These are phyloP conservation scores for Drosophila tristis DNA, from an alignment of 1,140 invertebrate genomes.

Conservation along the genomic window DNA sequence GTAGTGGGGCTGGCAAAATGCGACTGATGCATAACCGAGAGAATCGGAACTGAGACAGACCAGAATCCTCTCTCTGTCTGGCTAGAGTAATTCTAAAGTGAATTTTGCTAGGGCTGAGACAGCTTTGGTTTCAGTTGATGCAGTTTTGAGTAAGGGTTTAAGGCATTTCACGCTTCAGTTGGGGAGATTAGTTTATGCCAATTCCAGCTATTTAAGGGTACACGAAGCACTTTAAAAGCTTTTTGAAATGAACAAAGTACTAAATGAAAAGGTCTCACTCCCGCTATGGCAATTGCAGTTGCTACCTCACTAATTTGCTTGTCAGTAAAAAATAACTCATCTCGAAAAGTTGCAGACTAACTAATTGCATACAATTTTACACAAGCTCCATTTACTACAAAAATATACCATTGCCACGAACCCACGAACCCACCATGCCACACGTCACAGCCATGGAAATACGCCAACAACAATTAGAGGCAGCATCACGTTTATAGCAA, in stretches of 20 bases:
- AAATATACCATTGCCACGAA: constrained; percentile 9
- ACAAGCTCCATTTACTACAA: constrained; percentile 47
- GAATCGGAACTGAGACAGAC: background rate
- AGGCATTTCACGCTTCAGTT: no score
- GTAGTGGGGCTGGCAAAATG: constrained; percentile 16
- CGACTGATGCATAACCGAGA: constrained; percentile 24
- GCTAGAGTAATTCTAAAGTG: no score
- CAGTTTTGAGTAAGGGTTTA: background rate
- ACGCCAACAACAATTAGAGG: constrained; percentile 60
- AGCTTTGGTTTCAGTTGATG: background rate
- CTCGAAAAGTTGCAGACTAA: constrained; percentile 31
- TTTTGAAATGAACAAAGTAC: background rate
- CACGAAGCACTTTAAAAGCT: no score
- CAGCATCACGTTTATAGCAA: constrained; percentile 64
- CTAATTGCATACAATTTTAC: constrained; percentile 54
- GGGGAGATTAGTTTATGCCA: background rate
- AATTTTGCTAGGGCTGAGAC: no score
- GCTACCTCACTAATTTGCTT: constrained; percentile 27
- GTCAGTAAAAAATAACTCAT: constrained; percentile 23
- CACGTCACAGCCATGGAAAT: constrained; percentile 13
- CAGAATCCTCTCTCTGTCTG: constrained; percentile 10
- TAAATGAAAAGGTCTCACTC: background rate
- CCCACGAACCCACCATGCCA: constrained; percentile 3
- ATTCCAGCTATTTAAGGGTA: no score
- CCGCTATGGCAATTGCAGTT: constrained; percentile 14